A percentile compares a stretch with the other conserved stretches of the same genome.
Evolutionary conservation across 2,113 vertebrate genomes (phyloP).

Genomic region (Actenoides lindsayi): DNA sequence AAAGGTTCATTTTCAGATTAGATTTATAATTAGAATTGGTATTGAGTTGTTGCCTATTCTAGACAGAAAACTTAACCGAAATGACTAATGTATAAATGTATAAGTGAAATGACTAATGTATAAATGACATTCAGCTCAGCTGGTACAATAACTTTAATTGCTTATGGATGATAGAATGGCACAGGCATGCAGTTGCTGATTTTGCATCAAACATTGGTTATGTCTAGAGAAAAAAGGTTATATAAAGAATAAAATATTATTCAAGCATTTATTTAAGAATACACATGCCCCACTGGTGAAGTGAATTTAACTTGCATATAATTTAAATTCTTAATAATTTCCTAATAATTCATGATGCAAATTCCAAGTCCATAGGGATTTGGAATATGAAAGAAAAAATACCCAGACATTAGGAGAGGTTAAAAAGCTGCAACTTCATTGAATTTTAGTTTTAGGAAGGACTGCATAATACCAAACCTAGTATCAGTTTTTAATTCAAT

Average conservation of each 20-base stretch:
- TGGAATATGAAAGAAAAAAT: not conserved
- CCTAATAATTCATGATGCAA: not conserved
- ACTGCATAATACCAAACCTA: not conserved
- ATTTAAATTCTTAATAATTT: not conserved
- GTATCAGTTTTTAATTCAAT: not conserved
- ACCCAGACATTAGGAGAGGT: rapidly evolving
- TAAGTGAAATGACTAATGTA: not conserved
- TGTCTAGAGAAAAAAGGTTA: not conserved
- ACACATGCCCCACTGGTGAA: not conserved
- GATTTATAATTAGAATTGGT: not conserved
- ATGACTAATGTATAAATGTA: not conserved
- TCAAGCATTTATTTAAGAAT: not conserved
- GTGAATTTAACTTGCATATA: not conserved
- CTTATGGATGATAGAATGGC: rapidly evolving
- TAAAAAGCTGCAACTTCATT: not conserved
- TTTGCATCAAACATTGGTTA: not conserved
- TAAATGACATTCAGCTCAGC: not conserved
- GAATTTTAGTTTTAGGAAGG: not conserved
- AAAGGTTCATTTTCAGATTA: not conserved
- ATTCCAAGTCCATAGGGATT: not conserved
- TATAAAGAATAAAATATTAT: not conserved
- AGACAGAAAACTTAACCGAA: not conserved
- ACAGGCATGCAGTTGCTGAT: not conserved
- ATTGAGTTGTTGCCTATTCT: not conserved
- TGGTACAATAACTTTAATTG: not conserved